Evolutionary conservation across 1,140 invertebrate species (phyloP).

Genomic region (Neomicropteryx cornuta): DNA sequence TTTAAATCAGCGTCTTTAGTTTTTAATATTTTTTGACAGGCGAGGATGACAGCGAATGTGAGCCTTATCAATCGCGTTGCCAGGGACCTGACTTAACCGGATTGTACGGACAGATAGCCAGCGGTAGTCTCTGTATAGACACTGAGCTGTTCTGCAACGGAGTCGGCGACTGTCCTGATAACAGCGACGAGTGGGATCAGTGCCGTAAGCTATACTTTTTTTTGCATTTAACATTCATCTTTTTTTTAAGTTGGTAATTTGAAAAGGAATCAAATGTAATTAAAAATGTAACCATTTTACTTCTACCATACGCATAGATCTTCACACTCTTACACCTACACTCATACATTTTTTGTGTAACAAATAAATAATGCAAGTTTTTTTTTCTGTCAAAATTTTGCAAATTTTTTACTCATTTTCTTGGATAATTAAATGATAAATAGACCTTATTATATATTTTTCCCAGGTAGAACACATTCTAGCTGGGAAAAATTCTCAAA

Average conservation of each 20-base stretch:
- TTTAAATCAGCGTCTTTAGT: too few species aligned
- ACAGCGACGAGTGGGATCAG: slow-evolving; percentile 53
- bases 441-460: background rate
- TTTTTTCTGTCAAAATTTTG: too few species aligned
- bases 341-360: too few species aligned
- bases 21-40: slow-evolving; percentile 25
- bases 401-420: slow-evolving; percentile 8
- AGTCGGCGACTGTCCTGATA: slow-evolving; percentile 51
- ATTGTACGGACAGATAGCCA: slow-evolving; percentile 25
- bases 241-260: slow-evolving; percentile 37
- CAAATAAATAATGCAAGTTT: too few species aligned
- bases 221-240: slow-evolving; percentile 14
- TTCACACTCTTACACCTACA: too few species aligned
- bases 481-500: too few species aligned
- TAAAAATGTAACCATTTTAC: slow-evolving; percentile 44
- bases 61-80: slow-evolving; percentile 47
- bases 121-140: slow-evolving; percentile 47
- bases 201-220: slow-evolving; percentile 44
- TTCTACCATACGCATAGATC: slow-evolving; percentile 37
- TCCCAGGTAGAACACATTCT: too few species aligned
- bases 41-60: slow-evolving; percentile 39
- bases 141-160: slow-evolving; percentile 53
- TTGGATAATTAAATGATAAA: background rate
- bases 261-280: slow-evolving; percentile 40
- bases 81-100: slow-evolving; percentile 33